Conservation (phyloP, 1,140 invertebrate genomes). For the Drosophila gunungcola region DNA sequence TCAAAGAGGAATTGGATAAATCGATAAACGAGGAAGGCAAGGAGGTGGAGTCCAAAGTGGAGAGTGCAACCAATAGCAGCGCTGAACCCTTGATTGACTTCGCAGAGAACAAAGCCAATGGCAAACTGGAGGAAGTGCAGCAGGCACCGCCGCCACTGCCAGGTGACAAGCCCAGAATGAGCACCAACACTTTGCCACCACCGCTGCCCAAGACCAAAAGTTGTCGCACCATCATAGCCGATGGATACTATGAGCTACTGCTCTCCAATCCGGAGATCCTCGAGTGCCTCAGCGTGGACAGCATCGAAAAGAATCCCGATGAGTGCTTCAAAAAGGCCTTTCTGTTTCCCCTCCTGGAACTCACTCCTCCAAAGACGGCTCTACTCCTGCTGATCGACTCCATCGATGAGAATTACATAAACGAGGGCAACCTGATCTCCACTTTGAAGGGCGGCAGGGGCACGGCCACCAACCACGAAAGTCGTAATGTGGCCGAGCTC, state of each 20-base stretch:
- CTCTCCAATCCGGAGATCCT: conserved; percentile 91
- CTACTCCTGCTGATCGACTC: conserved; percentile 96
- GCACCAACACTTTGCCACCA: conserved; percentile 83
- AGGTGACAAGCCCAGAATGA: conserved; percentile 57
- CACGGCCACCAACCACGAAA: conserved; percentile 85
- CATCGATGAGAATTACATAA: conserved; percentile 91
- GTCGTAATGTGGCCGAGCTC: conserved; percentile 92
- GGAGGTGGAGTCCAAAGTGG: conserved; percentile 11
- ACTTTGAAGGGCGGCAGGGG: conserved; percentile 84
- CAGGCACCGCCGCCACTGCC: conserved; percentile 43
- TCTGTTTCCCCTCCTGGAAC: conserved; percentile 93
- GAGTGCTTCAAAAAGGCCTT: conserved; percentile 95
- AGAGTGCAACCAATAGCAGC: not conserved
- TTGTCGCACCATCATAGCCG: conserved; percentile 88
- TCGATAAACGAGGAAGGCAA: not conserved
- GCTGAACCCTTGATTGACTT: conserved; percentile 66
- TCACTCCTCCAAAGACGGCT: conserved; percentile 92
- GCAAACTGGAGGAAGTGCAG: conserved; percentile 11
- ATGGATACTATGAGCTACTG: conserved; percentile 93
- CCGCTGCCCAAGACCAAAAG: conserved; percentile 88
- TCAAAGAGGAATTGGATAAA: conserved; percentile 15
- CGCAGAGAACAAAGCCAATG: conserved; percentile 29
- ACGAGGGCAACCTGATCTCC: conserved; percentile 81
- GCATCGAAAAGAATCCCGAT: conserved; percentile 93
- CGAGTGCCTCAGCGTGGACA: conserved; percentile 85